Evolutionary conservation across 2,888 invertebrate genomes (phyloP), one percentile per base, ranked within the genome.

Genomic region (Harpagoxenus sublaevis): DNA sequence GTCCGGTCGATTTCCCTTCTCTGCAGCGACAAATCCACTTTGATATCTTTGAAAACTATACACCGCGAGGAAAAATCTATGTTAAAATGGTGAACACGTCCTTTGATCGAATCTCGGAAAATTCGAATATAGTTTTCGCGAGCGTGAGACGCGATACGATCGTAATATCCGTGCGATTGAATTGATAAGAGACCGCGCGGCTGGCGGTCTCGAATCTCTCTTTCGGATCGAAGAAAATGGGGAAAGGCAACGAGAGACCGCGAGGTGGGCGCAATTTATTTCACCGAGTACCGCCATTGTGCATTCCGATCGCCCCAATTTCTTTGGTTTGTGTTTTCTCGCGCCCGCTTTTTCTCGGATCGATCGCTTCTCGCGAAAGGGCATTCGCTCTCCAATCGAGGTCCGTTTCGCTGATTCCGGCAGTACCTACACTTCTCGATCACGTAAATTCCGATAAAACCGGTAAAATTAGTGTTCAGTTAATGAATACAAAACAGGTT

Each of bases 171-270:
- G 77, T 84, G 83, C 75, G 84, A 88, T 86, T 73, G 84, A 85
- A 87, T 73, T 81, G 73, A 81, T 73, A 73, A 73, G 73, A 48
- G n/a, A 15, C 51, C 39, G 55, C 79, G 39, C 42, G 12, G 8
- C 55, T 31, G 42, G 23, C 42, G n/a, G 39, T 51, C 18, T 73
- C 48, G 28, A 78, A 78, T 79, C 57, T 62, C 60, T 48, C 48
- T 92, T 91, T 90, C 86, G 71, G 60, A 77, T 84, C 83, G 87
- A 82, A 86, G 92, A 92, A 92, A 93, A 93, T 92, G 88, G 92
- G 28, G 89, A 93, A 92, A 92, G 91, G 90, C 91, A 68, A 79
- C 77, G 84, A 65, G 84, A 65, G 84, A 82, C 85, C 83, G 82
- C 77, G 12, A n/a, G 28, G 68, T 73, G 88, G 57, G 60, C 63